A percentile compares a stretch with the other conserved stretches of the same genome.
Evolutionary conservation across 2,888 invertebrate genomes (phyloP).

Genomic region (Thymelicus acteon): DNA sequence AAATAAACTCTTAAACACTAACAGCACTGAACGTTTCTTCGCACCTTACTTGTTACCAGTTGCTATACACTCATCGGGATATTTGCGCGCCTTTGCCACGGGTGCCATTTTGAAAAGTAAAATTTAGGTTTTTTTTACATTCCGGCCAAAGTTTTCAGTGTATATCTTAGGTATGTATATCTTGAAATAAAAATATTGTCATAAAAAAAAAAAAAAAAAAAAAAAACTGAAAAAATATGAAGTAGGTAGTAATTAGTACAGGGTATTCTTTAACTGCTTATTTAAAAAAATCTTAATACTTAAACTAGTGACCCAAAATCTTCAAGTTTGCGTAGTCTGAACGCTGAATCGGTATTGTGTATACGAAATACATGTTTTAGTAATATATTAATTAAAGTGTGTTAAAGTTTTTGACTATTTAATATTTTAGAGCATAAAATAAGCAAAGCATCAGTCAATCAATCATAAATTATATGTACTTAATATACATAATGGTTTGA

Average conservation of each 20-base stretch:
- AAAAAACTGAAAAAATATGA: too few species aligned
- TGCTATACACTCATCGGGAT: slow-evolving; percentile 58
- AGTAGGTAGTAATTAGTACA: too few species aligned
- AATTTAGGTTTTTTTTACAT: slow-evolving; percentile 6
- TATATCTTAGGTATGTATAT: slow-evolving; percentile 8
- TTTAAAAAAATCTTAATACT: too few species aligned
- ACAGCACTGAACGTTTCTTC: slow-evolving; percentile 57
- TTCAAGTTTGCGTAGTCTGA: too few species aligned
- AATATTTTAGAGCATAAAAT: too few species aligned
- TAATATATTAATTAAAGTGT: too few species aligned
- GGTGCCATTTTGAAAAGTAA: slow-evolving; percentile 41
- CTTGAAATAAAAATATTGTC: not conserved
- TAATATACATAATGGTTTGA: not conserved
- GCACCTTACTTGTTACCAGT: slow-evolving; percentile 70
- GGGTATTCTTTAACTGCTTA: too few species aligned
- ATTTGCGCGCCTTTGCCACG: slow-evolving; percentile 62
- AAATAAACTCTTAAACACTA: slow-evolving; percentile 71
- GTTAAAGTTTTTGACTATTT: too few species aligned
- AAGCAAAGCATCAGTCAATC: not conserved
- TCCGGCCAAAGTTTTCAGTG: not conserved
- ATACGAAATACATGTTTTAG: too few species aligned
- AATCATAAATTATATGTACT: not conserved
- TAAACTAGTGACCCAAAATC: too few species aligned
- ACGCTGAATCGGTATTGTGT: too few species aligned
- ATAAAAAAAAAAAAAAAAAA: too few species aligned